Base-by-base conservation (phyloP, 2,113 vertebrate genomes). In the Columbina picui region DNA sequence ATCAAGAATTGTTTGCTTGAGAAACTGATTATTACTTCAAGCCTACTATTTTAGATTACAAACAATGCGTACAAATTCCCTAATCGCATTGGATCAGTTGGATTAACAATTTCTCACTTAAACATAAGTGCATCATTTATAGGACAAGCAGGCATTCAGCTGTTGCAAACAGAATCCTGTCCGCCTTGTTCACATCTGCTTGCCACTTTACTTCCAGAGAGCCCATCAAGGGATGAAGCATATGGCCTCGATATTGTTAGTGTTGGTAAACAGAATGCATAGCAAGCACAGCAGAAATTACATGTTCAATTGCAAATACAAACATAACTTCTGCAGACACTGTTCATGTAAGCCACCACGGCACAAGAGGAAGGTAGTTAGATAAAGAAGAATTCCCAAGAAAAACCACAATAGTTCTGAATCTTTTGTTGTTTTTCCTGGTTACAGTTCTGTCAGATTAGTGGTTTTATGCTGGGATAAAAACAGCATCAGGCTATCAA, bases 101-200 rank as follows among this genome's bases (percentile, higher is more conserved):
- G 85, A 96, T 95, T 96, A 92, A 94, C 86, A 85, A 49, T 52
- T 96, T 89, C 67, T 94, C 91, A 90, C 90, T 96, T 87, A 79
- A 26, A 43, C 16, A 1, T 91, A 94, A 96, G 61, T 79, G 77
- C 89, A 93, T 45, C 45, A 0, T 90, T 93, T 94, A 68, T 57
- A 95, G 94, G 91, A 87, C 86, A 95, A 89, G 89, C 63, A 81
- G 70, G 49, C 93, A 71, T 87, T 95, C 91, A 94, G 85, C 89
- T 85, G 76, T 5, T 96, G 83, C 74, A 89, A 85, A 87, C 47
- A 90, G 69, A 95, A 55, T 52, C 68, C 84, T 30, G 59, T 53
- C 49, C 2, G 65, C 84, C 52, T 85, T 38, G 57, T 36, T 78
- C 84, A 77, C 90, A 95, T 97, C 93, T 92, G 93, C 90, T 90